Evolutionary conservation across 2,888 invertebrate species (phyloP).

Genomic region (Agrochola lota): DNA sequence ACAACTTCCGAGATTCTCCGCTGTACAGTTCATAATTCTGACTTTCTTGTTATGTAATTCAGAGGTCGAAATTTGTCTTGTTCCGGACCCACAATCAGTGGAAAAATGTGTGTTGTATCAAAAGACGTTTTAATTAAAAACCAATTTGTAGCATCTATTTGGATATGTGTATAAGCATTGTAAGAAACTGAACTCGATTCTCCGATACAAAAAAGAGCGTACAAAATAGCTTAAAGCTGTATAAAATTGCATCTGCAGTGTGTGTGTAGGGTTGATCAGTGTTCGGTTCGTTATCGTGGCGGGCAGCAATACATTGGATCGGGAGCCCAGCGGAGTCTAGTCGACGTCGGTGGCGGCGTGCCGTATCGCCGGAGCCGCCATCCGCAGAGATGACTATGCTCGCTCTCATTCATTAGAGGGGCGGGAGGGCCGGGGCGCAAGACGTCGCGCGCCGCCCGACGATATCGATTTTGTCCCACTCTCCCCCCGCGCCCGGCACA

Average conservation of each 20-base stretch:
- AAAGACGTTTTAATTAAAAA: constrained; percentile 8
- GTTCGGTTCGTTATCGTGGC: constrained; percentile 78
- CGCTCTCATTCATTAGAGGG: constrained; percentile 90
- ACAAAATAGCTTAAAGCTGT: constrained; percentile 57
- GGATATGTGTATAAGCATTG: constrained; percentile 20
- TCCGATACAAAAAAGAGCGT: constrained; percentile 59
- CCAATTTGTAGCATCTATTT: constrained; percentile 2
- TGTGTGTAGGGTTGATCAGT: constrained; percentile 74
- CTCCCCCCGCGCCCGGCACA: constrained; percentile 80
- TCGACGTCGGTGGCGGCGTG: constrained; percentile 76
- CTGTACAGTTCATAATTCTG: constrained; percentile 60
- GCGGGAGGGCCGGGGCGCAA: constrained; percentile 83
- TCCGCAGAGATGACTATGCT: constrained; percentile 89
- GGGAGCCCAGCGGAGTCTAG: constrained; percentile 75
- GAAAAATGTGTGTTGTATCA: constrained; percentile 12
- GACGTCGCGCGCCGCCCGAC: constrained; percentile 90
- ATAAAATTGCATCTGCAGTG: constrained; percentile 67
- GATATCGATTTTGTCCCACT: constrained; percentile 90
- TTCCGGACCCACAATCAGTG: constrained; percentile 6
- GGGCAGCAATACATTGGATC: constrained; percentile 75
- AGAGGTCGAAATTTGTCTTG: constrained; percentile 42
- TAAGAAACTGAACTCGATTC: constrained; percentile 49
- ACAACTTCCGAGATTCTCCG: constrained; percentile 59
- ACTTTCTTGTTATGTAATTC: constrained; percentile 57
- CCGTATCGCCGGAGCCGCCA: constrained; percentile 84